Evolutionary conservation across 2,888 invertebrate species (phyloP).

Genomic region (Aleiodes leptofemur): DNA sequence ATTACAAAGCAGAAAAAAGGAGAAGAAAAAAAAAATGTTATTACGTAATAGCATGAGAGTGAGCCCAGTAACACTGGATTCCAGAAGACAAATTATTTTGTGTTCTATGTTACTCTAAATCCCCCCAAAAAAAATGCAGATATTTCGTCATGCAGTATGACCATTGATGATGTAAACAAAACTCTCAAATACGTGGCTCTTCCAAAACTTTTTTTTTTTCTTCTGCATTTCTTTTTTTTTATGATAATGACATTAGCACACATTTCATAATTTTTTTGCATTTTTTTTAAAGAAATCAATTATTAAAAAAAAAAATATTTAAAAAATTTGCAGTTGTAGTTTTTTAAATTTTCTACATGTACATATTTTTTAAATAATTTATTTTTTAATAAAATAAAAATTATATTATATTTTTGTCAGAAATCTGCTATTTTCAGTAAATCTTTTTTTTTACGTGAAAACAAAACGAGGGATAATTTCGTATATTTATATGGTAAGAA

Average conservation of each 20-base stretch:
- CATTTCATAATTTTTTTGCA: too few relatives aligned
- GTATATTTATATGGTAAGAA: slow-evolving; percentile 51
- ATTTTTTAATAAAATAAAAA: too few relatives aligned
- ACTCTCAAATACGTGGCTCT: background rate
- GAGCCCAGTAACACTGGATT: slow-evolving; percentile 35
- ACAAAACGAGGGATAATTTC: slow-evolving; percentile 14
- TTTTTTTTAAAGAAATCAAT: too few relatives aligned
- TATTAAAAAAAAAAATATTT: too few relatives aligned
- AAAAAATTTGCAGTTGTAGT: too few relatives aligned
- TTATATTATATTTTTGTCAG: too few relatives aligned
- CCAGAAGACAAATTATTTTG: slow-evolving; percentile 31
- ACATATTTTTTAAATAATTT: too few relatives aligned
- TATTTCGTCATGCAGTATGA: slow-evolving; percentile 8
- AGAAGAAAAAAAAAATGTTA: slow-evolving; percentile 41
- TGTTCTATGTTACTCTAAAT: background rate
- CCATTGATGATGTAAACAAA: slow-evolving; percentile 33
- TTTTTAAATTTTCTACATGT: too few relatives aligned
- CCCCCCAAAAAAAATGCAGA: background rate
- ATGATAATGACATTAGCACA: background rate
- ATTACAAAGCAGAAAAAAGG: slow-evolving; percentile 56
- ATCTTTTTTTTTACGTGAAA: background rate
- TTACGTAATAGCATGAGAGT: slow-evolving; percentile 51
- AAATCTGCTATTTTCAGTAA: too few relatives aligned
- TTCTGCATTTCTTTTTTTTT: background rate
- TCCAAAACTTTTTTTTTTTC: background rate